Evolutionary conservation across 2,797 vertebrate genomes (phyloP).

Genomic region (Danio aesculapii): DNA sequence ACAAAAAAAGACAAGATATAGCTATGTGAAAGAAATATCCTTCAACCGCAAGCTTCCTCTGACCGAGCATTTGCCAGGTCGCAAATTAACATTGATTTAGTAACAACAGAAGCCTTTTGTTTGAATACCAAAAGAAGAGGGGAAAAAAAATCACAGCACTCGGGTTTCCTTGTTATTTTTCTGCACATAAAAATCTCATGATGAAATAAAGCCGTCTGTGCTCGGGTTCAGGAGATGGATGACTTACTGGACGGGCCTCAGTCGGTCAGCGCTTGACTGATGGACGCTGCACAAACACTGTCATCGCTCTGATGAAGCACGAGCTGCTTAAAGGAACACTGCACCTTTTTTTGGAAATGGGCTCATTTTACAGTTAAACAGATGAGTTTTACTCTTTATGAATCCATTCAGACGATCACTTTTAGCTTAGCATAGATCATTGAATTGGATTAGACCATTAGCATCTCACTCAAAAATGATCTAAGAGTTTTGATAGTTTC

Average conservation of each 20-base stretch:
- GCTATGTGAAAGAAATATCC: slow-evolving; percentile 66
- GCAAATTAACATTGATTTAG: slow-evolving; percentile 75
- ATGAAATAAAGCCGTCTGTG: slow-evolving; percentile 73
- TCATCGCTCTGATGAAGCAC: slow-evolving; percentile 32
- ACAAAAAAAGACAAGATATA: slow-evolving; percentile 47
- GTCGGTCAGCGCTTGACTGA: slow-evolving; percentile 65
- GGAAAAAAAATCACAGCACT: slow-evolving; percentile 54
- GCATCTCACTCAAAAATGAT: too few relatives aligned
- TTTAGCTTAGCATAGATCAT: too few relatives aligned
- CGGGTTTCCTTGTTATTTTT: slow-evolving; percentile 72
- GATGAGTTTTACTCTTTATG: too few relatives aligned
- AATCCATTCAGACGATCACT: too few relatives aligned
- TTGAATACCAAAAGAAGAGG: slow-evolving; percentile 58
- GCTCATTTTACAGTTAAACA: too few relatives aligned
- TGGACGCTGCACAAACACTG: slow-evolving; percentile 22
- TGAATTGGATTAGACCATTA: too few relatives aligned
- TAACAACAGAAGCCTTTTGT: slow-evolving; percentile 83
- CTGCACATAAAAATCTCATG: slow-evolving; percentile 73
- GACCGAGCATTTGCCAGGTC: slow-evolving; percentile 68
- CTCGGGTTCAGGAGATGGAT: slow-evolving; percentile 47
- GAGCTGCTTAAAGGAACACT: neutral
- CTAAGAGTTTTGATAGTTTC: too few relatives aligned
- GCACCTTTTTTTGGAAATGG: too few relatives aligned
- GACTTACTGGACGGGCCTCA: slow-evolving; percentile 58
- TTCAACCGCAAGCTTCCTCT: slow-evolving; percentile 68